Evolutionary conservation across 1,140 invertebrate species (phyloP).

Genomic region (Temnothorax curvispinosus): DNA sequence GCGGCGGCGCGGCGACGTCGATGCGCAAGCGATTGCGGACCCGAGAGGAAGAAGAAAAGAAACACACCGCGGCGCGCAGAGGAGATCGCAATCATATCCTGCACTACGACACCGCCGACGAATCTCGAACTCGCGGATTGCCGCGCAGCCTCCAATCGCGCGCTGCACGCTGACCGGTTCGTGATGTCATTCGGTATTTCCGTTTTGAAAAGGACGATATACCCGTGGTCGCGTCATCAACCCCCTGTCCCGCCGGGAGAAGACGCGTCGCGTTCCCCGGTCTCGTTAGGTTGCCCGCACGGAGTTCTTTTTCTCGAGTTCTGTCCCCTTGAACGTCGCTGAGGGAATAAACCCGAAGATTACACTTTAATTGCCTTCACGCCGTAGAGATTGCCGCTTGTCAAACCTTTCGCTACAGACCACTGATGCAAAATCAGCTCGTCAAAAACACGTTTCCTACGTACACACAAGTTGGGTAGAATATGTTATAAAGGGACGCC

Average conservation of each 20-base stretch:
- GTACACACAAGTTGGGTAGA: neutral
- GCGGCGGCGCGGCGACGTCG: constrained; percentile 52
- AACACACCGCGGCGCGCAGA: constrained; percentile 7
- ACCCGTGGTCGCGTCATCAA: constrained; percentile 41
- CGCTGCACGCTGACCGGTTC: constrained; percentile 72
- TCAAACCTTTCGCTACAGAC: constrained; percentile 59
- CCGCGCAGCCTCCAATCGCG: constrained; percentile 23
- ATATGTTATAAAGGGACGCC: constrained; percentile 2
- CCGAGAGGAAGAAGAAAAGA: constrained; percentile 57
- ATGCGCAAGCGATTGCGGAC: constrained; percentile 20
- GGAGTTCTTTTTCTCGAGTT: constrained; percentile 9
- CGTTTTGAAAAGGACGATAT: constrained; percentile 66
- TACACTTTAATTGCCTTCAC: constrained; percentile 61
- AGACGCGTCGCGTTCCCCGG: neutral
- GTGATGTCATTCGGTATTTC: constrained; percentile 79
- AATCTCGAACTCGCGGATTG: constrained; percentile 63
- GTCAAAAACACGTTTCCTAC: constrained; percentile 56
- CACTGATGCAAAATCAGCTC: constrained; percentile 59
- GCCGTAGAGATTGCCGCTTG: constrained; percentile 58
- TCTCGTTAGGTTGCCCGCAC: neutral
- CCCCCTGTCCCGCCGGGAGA: constrained; percentile 16
- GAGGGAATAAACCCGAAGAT: constrained; percentile 55
- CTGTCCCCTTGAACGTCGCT: constrained; percentile 36
- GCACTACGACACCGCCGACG: constrained; percentile 66
- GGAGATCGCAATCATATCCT: constrained; percentile 66